Conservation (phyloP, 2,113 vertebrate species). For the cattle (Bos taurus) region DNA sequence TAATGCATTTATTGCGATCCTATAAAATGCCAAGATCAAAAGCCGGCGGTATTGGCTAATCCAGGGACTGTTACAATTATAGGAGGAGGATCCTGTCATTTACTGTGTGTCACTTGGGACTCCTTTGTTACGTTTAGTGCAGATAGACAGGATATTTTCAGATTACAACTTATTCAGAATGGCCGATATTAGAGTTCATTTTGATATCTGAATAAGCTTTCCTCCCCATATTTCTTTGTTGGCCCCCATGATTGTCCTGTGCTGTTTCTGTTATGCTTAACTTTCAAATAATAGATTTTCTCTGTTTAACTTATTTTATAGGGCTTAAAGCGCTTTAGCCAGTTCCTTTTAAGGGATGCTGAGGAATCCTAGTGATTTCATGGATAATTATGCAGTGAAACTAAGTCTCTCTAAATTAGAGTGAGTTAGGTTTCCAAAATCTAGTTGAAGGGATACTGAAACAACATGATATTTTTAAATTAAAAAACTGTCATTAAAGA, state of each 20-base stretch:
- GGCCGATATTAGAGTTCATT: background rate
- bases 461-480: background rate
- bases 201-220: background rate
- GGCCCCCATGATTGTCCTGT: background rate
- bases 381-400: background rate
- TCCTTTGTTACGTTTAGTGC: background rate
- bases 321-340: background rate
- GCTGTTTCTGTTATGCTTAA: background rate
- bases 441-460: background rate
- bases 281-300: background rate
- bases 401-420: background rate
- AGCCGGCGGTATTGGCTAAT: background rate
- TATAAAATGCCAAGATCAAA: conserved; percentile 9
- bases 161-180: background rate
- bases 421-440: background rate
- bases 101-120: background rate
- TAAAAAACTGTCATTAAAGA: background rate
- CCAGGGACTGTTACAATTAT: background rate
- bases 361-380: background rate
- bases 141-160: background rate
- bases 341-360: background rate
- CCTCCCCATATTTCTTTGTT: background rate
- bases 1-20: background rate
- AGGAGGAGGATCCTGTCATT: background rate
- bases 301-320: conserved; percentile 6